Percentiles rank a stretch among this genome's conserved stretches.
phyloP scores from a whole-genome alignment of 2,113 vertebrate species.

The Suricata suricatta region DNA sequence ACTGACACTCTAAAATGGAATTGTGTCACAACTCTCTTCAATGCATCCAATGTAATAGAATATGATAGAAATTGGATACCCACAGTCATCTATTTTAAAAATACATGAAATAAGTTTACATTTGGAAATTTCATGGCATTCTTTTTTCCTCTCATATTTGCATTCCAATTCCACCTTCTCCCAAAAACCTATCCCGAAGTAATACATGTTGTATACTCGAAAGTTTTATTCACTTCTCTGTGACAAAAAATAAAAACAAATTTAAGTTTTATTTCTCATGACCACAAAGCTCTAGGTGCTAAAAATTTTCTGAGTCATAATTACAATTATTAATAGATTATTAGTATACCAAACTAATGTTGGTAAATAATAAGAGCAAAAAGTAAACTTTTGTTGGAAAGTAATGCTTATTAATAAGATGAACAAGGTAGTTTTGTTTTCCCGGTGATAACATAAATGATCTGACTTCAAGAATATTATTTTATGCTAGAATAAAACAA shows the following conservation, averaged over 20 bases:
- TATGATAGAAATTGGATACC: neutral
- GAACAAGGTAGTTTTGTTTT: neutral
- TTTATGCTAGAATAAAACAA: neutral
- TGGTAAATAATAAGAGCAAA: conserved; percentile 3
- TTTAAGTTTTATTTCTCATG: neutral
- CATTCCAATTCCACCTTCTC: neutral
- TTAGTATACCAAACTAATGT: neutral
- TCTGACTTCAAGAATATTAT: neutral
- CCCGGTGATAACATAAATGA: neutral
- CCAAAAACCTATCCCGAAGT: neutral
- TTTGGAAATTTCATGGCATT: neutral
- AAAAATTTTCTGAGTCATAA: conserved; percentile 21
- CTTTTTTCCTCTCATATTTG: neutral
- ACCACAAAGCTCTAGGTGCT: neutral
- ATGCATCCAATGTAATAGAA: neutral
- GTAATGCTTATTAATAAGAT: conserved; percentile 12
- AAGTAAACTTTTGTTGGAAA: neutral
- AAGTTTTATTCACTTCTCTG: neutral
- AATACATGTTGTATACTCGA: neutral
- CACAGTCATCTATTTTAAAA: neutral
- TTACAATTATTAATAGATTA: neutral
- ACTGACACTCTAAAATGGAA: neutral
- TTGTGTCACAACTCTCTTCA: neutral
- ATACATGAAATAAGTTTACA: neutral
- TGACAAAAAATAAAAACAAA: neutral